Evolutionary conservation across 2,888 invertebrate species (phyloP).

Genomic region (Tetanocera ferruginea): DNA sequence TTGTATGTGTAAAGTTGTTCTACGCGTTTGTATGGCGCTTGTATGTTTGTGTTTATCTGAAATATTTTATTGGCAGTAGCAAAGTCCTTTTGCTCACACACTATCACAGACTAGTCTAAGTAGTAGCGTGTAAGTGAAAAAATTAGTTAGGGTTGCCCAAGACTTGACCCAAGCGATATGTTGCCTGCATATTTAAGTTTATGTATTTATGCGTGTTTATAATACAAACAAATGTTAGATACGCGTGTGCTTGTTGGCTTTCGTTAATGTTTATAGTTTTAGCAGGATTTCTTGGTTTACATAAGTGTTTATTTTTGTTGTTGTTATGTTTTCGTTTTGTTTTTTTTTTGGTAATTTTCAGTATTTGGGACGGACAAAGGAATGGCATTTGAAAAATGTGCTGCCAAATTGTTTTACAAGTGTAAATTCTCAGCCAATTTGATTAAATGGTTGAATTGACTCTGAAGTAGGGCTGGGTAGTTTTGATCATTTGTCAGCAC

Average conservation of each 20-base stretch:
- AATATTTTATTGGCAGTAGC: not conserved
- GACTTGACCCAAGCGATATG: no score
- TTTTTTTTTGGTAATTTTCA: not conserved
- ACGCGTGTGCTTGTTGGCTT: not conserved
- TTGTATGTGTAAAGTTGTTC: not conserved
- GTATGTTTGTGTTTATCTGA: not conserved
- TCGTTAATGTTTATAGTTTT: not conserved
- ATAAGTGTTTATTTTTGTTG: no score
- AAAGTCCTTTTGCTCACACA: no score
- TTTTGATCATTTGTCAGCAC: not conserved
- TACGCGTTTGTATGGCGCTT: not conserved
- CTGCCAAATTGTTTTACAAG: conserved; percentile 47
- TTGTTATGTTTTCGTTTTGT: no score
- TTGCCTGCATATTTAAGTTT: not conserved
- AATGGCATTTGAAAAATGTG: conserved; percentile 42
- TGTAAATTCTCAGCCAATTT: conserved; percentile 44
- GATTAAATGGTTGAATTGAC: conserved; percentile 5
- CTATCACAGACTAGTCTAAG: no score
- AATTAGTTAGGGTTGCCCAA: not conserved
- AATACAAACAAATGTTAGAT: not conserved
- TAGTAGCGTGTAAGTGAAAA: not conserved
- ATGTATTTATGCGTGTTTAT: conserved; percentile 23
- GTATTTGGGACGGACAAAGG: not conserved
- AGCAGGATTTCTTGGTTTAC: no score
- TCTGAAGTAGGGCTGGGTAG: not conserved